Conservation (phyloP, 2,113 vertebrate genomes). For the Sander lucioperca region DNA sequence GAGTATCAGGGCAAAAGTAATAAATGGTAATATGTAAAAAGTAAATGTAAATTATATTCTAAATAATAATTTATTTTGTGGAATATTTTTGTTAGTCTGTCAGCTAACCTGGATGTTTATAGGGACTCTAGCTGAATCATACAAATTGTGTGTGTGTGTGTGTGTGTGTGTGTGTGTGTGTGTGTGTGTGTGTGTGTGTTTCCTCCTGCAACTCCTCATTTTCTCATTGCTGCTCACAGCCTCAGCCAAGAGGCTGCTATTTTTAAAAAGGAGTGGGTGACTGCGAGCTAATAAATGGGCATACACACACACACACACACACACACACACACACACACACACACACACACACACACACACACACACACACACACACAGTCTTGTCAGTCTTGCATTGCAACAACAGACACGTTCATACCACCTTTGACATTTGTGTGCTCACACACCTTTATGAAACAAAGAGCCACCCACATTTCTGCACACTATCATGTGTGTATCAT, state of each 20-base stretch:
- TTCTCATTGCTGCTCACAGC: slow-evolving; percentile 81
- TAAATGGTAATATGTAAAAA: slow-evolving; percentile 2
- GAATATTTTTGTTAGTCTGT: background rate
- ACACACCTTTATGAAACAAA: slow-evolving; percentile 51
- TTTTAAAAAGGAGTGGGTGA: slow-evolving; percentile 84
- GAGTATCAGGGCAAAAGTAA: background rate
- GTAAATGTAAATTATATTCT: background rate
- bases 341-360: slow-evolving; percentile 20
- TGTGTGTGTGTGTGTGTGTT: slow-evolving; percentile 40
- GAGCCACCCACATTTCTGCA: slow-evolving; percentile 19
- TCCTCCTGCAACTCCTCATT: slow-evolving; percentile 77
- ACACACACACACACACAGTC: background rate
- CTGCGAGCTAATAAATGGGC: slow-evolving; percentile 80
- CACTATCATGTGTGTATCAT: background rate
- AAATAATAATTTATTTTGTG: background rate
- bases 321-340: slow-evolving; percentile 22
- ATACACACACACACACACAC: slow-evolving; percentile 30
- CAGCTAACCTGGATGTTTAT: slow-evolving; percentile 2
- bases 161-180: slow-evolving; percentile 29
- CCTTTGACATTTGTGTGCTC: slow-evolving; percentile 43
- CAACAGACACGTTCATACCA: slow-evolving; percentile 31
- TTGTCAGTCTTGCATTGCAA: slow-evolving; percentile 28
- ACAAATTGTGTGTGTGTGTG: slow-evolving; percentile 7
- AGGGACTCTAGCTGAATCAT: slow-evolving; percentile 23
- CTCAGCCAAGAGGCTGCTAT: slow-evolving; percentile 83